Evolutionary conservation across 2,113 vertebrate species (phyloP).

Genomic region (Anguilla japonica): DNA sequence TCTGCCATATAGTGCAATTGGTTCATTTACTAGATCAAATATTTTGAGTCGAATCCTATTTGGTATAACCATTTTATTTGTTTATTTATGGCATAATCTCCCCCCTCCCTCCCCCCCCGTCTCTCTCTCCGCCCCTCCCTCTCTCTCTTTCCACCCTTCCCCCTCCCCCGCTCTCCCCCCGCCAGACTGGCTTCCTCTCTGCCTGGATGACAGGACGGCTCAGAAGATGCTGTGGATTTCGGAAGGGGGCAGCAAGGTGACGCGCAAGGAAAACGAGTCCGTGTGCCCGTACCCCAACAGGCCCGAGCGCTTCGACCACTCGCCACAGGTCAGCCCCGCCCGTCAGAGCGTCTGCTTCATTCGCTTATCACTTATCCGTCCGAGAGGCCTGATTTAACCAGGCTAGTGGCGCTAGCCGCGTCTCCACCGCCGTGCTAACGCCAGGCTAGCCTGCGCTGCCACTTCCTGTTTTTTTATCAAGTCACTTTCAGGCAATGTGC

Average conservation of each 20-base stretch:
- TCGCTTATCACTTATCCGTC: neutral
- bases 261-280: constrained; percentile 58
- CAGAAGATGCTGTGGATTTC: constrained; percentile 75
- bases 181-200: constrained; percentile 65
- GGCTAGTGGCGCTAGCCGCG: neutral
- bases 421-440: neutral
- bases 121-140: neutral
- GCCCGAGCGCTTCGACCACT: constrained; percentile 70
- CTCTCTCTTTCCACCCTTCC: neutral
- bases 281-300: constrained; percentile 69
- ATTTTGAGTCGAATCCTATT: too few species aligned
- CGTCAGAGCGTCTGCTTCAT: neutral
- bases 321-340: constrained; percentile 61
- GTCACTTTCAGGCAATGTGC: too few species aligned
- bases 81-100: too few species aligned
- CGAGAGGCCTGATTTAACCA: neutral
- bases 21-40: too few species aligned
- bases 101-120: too few species aligned
- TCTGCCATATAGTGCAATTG: too few species aligned
- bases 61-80: too few species aligned
- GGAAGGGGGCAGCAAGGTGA: constrained; percentile 61
- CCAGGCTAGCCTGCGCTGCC: too few species aligned
- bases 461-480: too few species aligned
- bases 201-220: constrained; percentile 70
- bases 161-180: neutral